Evolutionary conservation across 2,888 invertebrate genomes (phyloP).

Genomic region (Apodemia mormo): DNA sequence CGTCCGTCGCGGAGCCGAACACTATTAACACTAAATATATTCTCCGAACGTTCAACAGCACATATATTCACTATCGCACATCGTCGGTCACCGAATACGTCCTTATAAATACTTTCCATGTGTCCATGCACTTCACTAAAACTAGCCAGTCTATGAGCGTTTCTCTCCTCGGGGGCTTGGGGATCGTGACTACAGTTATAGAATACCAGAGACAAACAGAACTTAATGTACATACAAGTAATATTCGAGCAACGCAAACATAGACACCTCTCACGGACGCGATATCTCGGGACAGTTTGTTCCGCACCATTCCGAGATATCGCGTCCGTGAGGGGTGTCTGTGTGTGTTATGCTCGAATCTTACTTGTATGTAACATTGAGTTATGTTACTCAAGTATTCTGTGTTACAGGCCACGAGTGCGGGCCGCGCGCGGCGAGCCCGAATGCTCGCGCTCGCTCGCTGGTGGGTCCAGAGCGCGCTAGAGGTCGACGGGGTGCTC

Average conservation of each 20-base stretch:
- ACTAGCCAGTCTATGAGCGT: slow-evolving; percentile 80
- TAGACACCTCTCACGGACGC: no score
- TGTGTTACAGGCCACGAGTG: slow-evolving; percentile 21
- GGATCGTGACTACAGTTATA: slow-evolving; percentile 3
- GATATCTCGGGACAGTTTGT: no score
- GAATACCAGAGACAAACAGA: no score
- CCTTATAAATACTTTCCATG: slow-evolving; percentile 56
- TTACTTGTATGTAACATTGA: no score
- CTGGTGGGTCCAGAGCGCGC: slow-evolving; percentile 36
- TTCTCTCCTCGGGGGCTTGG: slow-evolving; percentile 59
- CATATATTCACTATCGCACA: slow-evolving; percentile 78
- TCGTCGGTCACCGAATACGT: slow-evolving; percentile 76
- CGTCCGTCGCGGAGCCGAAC: slow-evolving; percentile 45
- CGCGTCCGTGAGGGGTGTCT: no score
- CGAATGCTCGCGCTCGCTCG: slow-evolving; percentile 25
- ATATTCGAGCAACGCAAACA: no score
- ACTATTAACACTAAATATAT: slow-evolving; percentile 77
- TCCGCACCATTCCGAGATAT: no score
- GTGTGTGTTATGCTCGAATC: no score
- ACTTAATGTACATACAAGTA: no score
- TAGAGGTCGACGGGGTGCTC: slow-evolving; percentile 44
- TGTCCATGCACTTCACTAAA: slow-evolving; percentile 77
- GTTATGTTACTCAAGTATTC: no score
- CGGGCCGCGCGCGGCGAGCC: slow-evolving; percentile 31
- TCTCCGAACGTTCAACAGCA: slow-evolving; percentile 80